Evolutionary conservation across 2,113 vertebrate species (phyloP), one percentile per base, ranked within the genome.

Genomic region (Hippocampus barbouri): DNA sequence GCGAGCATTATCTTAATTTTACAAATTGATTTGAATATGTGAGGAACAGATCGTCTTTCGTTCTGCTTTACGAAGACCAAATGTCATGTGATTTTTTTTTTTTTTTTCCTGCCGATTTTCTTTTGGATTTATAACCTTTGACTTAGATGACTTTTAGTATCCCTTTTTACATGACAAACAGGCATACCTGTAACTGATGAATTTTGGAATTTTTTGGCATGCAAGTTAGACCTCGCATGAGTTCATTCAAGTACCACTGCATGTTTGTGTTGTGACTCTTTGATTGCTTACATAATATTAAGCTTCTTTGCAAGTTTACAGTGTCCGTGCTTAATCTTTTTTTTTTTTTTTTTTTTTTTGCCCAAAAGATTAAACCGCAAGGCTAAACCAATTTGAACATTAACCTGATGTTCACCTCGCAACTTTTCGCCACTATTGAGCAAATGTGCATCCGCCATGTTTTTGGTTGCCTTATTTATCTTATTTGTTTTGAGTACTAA

Each of bases 241-340:
- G n/a, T 47, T 57, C 18, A 43, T 41, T 20, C 20, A 0, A 8
- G n/a, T 69, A 27, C 3, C 6, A 10, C 14, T 66, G n/a, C 12
- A 57, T 3, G 1, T 16, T 45, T 71, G 69, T 70, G 2, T 61
- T 69, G 67, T 63, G 21, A 72, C 73, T 71, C 51, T 16, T 54
- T 72, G 40, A 57, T 70, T 45, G 75, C 27, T 83, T 83, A 41
- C 51, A 72, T 73, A 75, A 77, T 65, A 14, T 67, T 76, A 51
- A 69, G 27, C 30, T 56, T 62, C 66, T 69, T 81, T 77, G 79
- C 38, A 81, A 57, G 74, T 67, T 68, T 68, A 66, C 11, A 65
- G 61, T 57, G 38, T 21, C 34, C 21, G 45, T 21, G 63, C 49
- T 68, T 72, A 57, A 70, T 60, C 25, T 30, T 9, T 4, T 10